Evolutionary conservation across 2,888 invertebrate genomes (phyloP), one percentile per base, ranked within the genome.

Genomic region (Acholoe squamosa): DNA sequence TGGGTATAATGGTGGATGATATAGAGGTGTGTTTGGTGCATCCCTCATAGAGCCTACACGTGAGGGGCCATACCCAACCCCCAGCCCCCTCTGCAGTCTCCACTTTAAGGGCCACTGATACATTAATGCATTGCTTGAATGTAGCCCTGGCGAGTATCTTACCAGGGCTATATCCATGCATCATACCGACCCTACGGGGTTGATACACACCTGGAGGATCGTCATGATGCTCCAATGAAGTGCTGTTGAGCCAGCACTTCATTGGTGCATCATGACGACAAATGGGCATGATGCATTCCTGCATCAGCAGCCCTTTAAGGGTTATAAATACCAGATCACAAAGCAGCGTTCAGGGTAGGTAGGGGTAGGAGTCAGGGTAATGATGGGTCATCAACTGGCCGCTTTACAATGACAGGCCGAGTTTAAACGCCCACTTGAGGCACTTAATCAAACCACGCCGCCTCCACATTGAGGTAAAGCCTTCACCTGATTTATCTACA

Each of bases 371-470:
- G 52, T 86, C 86, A 14, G 22, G 31, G 0, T 28, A 56, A 86
- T 86, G 54, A 86, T 86, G 52, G 86, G 86, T 86, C 86, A 52
- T 86, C 52, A 33, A 51, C 7, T 0, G 5, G 34, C 54, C 25
- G 56, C 12, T 25, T 10, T 28, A 86, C 86, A 86, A 86, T 86
- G 56, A 43, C 14, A 25, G 56, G 54, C 86, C 31, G 25, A 16
- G 10, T 54, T 31, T 54, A 52, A 54, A 52, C 86, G 86, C 86
- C 86, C 56, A 86, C 86, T 86, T 84, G 7, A 25, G 28, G 86
- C 52, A 86, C 86, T 86, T 86, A 86, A 86, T 86, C 86, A 86
- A 22, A 54, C 54, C 52, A 12, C 7, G 28, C 25, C 86, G 28
- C 28, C 54, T 28, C 5, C 10, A 86, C 16, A 51, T n/a, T 51